Evolutionary conservation across 2,113 vertebrate genomes (phyloP).

Genomic region (Chamaea fasciata): DNA sequence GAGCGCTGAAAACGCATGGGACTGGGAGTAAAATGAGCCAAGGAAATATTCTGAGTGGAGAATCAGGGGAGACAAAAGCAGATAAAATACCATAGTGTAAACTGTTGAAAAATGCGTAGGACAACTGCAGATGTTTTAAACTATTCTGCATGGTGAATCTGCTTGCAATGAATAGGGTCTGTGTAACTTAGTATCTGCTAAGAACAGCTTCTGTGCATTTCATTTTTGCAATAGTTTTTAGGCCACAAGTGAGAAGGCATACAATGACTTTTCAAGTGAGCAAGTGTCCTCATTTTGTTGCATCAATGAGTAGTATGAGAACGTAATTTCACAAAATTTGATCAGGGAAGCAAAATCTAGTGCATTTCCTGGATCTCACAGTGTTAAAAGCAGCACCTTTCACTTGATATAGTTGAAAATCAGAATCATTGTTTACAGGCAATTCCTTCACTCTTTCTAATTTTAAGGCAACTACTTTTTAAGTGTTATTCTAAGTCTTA

Average conservation of each 20-base stretch:
- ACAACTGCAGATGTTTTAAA: not conserved
- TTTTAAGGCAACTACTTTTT: not conserved
- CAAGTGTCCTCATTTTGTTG: not conserved
- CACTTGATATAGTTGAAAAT: not conserved
- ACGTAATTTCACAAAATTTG: not conserved
- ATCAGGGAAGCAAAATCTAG: not conserved
- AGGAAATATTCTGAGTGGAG: not conserved
- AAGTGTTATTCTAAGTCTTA: not conserved
- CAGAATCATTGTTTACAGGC: not conserved
- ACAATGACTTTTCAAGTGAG: not conserved
- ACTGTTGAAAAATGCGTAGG: not conserved
- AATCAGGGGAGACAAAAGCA: not conserved
- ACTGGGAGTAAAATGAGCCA: not conserved
- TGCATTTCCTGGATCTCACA: not conserved
- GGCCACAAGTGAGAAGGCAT: not conserved
- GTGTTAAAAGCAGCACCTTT: not conserved
- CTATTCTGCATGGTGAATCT: not conserved
- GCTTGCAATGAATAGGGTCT: not conserved
- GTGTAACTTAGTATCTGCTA: not conserved
- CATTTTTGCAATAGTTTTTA: not conserved
- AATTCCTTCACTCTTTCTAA: not conserved
- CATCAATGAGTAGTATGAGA: not conserved
- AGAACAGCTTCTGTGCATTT: not conserved
- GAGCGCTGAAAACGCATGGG: not conserved
- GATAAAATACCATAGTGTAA: slow-evolving; percentile 4